phyloP scores from a whole-genome alignment of 2,797 vertebrate genomes.

The Luscinia luscinia region DNA sequence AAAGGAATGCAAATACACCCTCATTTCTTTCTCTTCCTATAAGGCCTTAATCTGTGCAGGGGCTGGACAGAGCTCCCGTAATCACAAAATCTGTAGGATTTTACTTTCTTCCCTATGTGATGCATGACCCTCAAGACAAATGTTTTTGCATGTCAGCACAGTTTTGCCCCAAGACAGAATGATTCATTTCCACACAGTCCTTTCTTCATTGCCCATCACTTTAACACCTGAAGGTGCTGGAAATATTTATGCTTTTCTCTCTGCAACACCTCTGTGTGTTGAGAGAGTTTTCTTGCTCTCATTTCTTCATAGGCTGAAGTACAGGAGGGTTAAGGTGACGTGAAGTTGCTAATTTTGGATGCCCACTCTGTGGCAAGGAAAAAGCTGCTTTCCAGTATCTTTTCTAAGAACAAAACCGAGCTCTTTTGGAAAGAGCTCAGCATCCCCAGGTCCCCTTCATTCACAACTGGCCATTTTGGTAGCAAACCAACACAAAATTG shows the following conservation, averaged over 20 bases:
- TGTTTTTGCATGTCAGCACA: not conserved
- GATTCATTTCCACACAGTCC: conserved; percentile 3
- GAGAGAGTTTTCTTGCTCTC: not conserved
- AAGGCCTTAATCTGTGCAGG: not conserved
- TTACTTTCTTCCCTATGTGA: conserved; percentile 14
- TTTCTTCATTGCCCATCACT: not conserved
- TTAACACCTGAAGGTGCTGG: not conserved
- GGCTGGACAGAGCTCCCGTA: not conserved
- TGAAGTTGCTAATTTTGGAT: not conserved
- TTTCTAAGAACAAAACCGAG: not conserved
- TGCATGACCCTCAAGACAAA: conserved; percentile 5
- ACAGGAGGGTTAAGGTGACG: not conserved
- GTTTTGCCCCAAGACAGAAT: not conserved
- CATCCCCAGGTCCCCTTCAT: not conserved
- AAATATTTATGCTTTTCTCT: not conserved
- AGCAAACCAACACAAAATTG: not conserved
- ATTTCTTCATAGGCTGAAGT: not conserved
- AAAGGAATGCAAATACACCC: conserved; percentile 40
- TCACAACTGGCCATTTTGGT: not conserved
- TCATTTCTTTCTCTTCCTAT: conserved; percentile 7
- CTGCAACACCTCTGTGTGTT: not conserved
- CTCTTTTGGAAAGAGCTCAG: not conserved
- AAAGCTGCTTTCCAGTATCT: not conserved
- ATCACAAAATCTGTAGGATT: not conserved
- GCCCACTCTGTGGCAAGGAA: rapidly evolving